Percentiles rank a stretch among this genome's conserved stretches.
These are phyloP conservation scores for Pelobates fuscus DNA, from an alignment of 2,113 vertebrate genomes.

Conservation along the genomic window DNA sequence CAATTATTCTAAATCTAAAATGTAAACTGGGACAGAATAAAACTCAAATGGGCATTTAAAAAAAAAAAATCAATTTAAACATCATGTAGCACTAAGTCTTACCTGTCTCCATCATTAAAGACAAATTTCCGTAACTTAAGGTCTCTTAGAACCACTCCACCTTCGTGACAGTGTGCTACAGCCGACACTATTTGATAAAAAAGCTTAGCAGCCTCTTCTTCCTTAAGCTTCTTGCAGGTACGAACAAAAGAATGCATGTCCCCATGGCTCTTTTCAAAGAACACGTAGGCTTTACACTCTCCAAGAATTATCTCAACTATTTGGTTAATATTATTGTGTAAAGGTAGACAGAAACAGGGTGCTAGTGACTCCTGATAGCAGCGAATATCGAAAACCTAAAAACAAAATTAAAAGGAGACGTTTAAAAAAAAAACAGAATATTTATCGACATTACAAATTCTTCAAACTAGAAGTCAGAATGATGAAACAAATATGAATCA, in stretches of 20 bases:
- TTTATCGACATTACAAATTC: conserved; percentile 3
- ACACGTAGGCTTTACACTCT: conserved; percentile 92
- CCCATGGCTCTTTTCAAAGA: conserved; percentile 95
- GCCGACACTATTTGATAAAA: conserved; percentile 97
- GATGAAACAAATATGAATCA: neutral
- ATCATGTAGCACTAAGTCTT: conserved; percentile 54
- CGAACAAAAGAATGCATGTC: conserved; percentile 99
- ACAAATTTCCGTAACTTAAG: conserved; percentile 98
- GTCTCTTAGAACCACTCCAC: conserved; percentile 94
- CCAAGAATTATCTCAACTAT: conserved; percentile 95
- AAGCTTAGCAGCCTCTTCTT: conserved; percentile 94
- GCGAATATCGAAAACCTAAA: conserved; percentile 91
- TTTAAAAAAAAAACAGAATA: conserved; percentile 54
- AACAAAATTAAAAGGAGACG: conserved; percentile 52
- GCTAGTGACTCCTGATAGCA: conserved; percentile 96
- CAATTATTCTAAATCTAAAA: too few relatives aligned
- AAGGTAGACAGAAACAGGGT: conserved; percentile 92
- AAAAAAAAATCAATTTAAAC: too few relatives aligned
- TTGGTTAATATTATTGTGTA: conserved; percentile 97
- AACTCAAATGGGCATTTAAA: too few relatives aligned
- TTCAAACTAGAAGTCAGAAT: neutral
- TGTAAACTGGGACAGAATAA: too few relatives aligned
- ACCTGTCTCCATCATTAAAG: conserved; percentile 97
- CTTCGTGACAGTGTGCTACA: conserved; percentile 96
- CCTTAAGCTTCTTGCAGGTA: conserved; percentile 95